Evolutionary conservation across 2,888 invertebrate genomes (phyloP), one percentile per base, ranked within the genome.

Genomic region (Horisme vitalbata): DNA sequence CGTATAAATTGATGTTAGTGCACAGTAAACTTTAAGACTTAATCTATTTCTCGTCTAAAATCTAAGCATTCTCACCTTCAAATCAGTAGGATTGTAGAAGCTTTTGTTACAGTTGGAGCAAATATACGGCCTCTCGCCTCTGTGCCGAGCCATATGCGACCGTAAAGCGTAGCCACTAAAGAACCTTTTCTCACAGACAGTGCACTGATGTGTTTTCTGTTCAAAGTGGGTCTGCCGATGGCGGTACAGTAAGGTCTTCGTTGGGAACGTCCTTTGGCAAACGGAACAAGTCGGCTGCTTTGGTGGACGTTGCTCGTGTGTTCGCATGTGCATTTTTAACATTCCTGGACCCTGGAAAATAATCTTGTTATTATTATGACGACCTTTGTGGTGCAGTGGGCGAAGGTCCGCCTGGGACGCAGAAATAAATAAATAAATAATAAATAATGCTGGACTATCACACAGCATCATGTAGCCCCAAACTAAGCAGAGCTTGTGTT

Each of bases 251-350:
- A 92, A 76, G 0, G 92, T 91, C 67, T 92, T 93, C 30, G 91
- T 91, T 39, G 90, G 83, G 70, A 93, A 93, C 2, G 88, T 89
- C 3, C 92, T 90, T 53, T 91, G 90, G 68, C 92, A 93, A 15
- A 93, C 91, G 5, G 91, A 91, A 66, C 92, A 93, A 0, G 91
- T 90, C 0, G 93, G 92, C 53, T 90, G 90, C 59, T 90, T 91
- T 0, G 91, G 89, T 0, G 91, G 91, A 0, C 91, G 86, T 57
- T 91, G 79, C 59, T 91, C 91, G 72, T 93, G 92, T 0, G 92
- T 93, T 6, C 92, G 90, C 92, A 93, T 92, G 64, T 93, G 93
- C 92, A 93, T 92, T 59, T 92, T 91, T 20, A 93, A 68, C 93
- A 93, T 93, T 9, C 93, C 93, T 0, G 92, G 93, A 4, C 93